phyloP scores from a whole-genome alignment of 2,797 vertebrate species.

The Manis crassicaudata region DNA sequence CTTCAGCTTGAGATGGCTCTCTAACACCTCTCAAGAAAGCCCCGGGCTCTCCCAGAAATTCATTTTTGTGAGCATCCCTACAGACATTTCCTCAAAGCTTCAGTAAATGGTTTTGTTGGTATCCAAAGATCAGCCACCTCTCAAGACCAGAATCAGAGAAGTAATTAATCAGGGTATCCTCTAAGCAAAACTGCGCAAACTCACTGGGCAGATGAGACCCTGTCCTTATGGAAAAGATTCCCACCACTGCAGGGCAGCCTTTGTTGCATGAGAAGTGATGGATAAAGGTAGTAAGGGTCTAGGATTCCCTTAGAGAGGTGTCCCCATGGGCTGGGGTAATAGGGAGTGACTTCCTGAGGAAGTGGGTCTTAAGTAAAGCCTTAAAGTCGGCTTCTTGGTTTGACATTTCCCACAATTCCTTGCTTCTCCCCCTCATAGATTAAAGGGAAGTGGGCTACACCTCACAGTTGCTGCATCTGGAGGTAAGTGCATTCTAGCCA shows the following conservation, averaged over 20 bases:
- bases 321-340: background rate
- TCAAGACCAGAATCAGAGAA: background rate
- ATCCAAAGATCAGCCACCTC: background rate
- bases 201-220: background rate
- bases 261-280: background rate
- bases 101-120: background rate
- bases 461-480: rapidly evolving
- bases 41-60: background rate
- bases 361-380: background rate
- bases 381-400: background rate
- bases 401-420: background rate
- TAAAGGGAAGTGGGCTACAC: background rate
- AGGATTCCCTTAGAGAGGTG: background rate
- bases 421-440: background rate
- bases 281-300: too few relatives aligned
- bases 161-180: background rate
- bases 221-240: background rate
- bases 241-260: too few relatives aligned
- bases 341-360: background rate
- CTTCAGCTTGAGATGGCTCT: background rate
- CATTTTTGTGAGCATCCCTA: background rate
- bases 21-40: background rate
- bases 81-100: background rate
- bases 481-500: background rate
- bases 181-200: background rate